Evolutionary conservation across 2,888 invertebrate species (phyloP).

Genomic region (Rhabditoides inermis): DNA sequence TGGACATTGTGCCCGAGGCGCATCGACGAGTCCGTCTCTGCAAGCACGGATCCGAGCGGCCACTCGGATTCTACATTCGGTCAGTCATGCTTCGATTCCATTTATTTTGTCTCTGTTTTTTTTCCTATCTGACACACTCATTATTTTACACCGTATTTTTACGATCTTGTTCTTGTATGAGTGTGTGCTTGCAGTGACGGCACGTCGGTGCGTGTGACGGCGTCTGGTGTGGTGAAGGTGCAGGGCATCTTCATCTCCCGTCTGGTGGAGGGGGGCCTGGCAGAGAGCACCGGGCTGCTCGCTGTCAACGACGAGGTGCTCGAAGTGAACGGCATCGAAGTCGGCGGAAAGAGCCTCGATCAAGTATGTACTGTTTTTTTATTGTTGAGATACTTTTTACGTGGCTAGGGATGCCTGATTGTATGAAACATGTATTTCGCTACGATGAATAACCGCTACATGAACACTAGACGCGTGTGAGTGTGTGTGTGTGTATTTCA

Average conservation of each 20-base stretch:
- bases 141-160: too few species aligned
- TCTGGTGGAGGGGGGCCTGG: constrained; percentile 86
- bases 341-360: constrained; percentile 88
- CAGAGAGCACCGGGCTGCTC: constrained; percentile 84
- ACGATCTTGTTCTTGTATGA: too few species aligned
- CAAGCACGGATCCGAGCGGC: constrained; percentile 89
- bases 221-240: constrained; percentile 45
- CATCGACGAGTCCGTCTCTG: constrained; percentile 84
- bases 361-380: constrained; percentile 61
- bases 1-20: constrained; percentile 94
- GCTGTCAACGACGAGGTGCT: constrained; percentile 99
- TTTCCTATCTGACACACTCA: too few species aligned
- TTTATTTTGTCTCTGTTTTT: constrained; percentile 4
- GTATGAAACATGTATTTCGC: too few species aligned
- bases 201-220: constrained; percentile 72
- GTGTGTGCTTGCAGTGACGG: constrained; percentile 37
- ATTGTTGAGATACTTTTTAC: background rate
- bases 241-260: constrained; percentile 89
- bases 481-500: background rate
- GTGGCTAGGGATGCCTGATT: background rate
- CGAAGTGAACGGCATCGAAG: constrained; percentile 98
- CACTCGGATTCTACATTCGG: constrained; percentile 91
- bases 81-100: constrained; percentile 55
- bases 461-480: too few species aligned
- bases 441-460: too few species aligned